Evolutionary conservation across 1,140 invertebrate species (phyloP).

Genomic region (Nephila pilipes): DNA sequence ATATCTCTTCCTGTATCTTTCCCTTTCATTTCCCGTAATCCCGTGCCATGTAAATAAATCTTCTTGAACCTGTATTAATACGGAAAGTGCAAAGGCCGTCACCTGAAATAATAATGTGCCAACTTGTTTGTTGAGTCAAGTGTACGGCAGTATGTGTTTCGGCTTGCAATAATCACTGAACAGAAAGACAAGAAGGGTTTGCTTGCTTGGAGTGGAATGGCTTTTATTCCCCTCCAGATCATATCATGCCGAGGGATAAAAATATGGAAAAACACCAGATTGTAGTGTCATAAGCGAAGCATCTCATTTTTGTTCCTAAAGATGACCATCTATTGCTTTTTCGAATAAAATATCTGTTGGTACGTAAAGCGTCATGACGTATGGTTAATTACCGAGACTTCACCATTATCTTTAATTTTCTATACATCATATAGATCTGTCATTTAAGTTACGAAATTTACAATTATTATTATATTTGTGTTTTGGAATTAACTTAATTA

Average conservation of each 20-base stretch:
- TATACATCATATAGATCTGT: no score
- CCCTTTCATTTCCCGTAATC: background rate
- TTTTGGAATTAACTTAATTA: no score
- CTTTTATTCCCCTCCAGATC: background rate
- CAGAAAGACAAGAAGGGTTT: background rate
- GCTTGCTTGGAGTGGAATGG: background rate
- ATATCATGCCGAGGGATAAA: background rate
- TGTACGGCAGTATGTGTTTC: background rate
- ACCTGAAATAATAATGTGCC: background rate
- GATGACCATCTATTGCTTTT: background rate
- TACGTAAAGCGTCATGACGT: no score
- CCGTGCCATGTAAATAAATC: background rate
- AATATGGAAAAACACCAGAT: background rate
- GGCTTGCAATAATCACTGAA: background rate
- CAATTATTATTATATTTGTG: no score
- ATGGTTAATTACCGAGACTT: no score
- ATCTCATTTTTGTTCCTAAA: background rate
- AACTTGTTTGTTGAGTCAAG: background rate
- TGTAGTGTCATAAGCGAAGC: background rate
- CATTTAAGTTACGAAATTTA: no score
- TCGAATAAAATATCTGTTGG: background rate
- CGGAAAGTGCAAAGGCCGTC: background rate
- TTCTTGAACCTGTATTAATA: background rate
- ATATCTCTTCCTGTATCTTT: background rate
- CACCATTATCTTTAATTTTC: no score